Base-by-base conservation (phyloP, 23 tunicate species). In the Phallusia fumigata region DNA sequence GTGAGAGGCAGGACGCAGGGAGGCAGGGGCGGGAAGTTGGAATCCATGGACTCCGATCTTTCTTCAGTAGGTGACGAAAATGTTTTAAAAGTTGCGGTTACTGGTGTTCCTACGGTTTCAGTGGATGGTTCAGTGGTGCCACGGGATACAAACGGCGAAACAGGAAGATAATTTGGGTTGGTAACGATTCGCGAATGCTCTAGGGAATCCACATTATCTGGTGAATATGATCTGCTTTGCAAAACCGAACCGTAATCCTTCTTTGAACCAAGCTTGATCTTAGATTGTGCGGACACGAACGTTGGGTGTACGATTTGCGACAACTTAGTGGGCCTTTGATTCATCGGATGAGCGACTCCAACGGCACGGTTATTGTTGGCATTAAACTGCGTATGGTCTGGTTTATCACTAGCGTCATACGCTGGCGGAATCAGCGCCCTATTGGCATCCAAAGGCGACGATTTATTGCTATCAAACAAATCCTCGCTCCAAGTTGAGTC, bases 401-500 rank as follows among this genome's bases (percentile, higher is more conserved):
- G 2, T 16, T 21, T 24, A 18, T 15, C 18, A 51, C 15, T 18
- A 13, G 58, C 58, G 47, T 40, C 47, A 40, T 40, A 10, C 47
- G 8, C 47, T 40, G 47, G 10, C 10, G 47, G 47, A 21, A 58
- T 1, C 5, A 3, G 69, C 13, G 28, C 15, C 15, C 18, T 18
- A 51, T 18, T 51, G 28, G 8, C 28, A 1, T 16, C 69, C 28
- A 24, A 21, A 3, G 69, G 69, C 69, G 69, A 58, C 3, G 69
- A 22, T 24, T 21, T 58, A 32, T 36, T 52, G 64, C 83, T 85
- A 19, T 79, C 83, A 28, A 85, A 85, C 22, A 31, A 31, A 85
- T 86, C 90, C 30, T 86, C 91, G 40, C 91, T 87, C 91, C 91
- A 87, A 21, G 86, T 34, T 18, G 85, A 50, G 12, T 79, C 79